Percentiles rank a stretch among this genome's conserved stretches.
Conservation (phyloP, 1,140 invertebrate species). For the Drosophila equinoxialis region DNA sequence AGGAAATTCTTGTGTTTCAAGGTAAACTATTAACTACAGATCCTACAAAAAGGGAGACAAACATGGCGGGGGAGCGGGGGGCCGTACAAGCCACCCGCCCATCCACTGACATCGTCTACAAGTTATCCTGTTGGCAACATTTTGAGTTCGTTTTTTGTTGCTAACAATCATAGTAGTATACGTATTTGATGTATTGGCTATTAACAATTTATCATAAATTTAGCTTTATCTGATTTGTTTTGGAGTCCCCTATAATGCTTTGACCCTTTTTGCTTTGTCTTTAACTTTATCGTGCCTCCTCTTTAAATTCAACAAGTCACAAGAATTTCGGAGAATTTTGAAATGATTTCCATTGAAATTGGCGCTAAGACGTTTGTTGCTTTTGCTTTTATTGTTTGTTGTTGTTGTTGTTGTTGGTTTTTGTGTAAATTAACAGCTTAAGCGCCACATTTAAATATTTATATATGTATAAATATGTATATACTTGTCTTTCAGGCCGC, state of each 20-base stretch:
- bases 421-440: constrained; percentile 69
- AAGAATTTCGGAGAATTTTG: constrained; percentile 57
- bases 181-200: too few species aligned
- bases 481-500: constrained; percentile 20
- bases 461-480: constrained; percentile 30
- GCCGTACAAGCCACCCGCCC: too few species aligned
- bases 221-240: neutral
- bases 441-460: constrained; percentile 78
- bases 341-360: constrained; percentile 62
- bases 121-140: too few species aligned
- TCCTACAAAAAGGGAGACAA: too few species aligned
- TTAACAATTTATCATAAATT: too few species aligned
- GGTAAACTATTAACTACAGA: too few species aligned
- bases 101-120: too few species aligned
- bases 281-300: neutral
- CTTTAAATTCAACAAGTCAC: constrained; percentile 19
- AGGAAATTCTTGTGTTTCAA: too few species aligned
- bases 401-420: constrained; percentile 21
- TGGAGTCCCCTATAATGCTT: neutral
- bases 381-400: constrained; percentile 26
- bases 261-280: neutral
- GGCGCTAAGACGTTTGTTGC: constrained; percentile 1
- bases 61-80: too few species aligned
- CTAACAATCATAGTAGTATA: too few species aligned
- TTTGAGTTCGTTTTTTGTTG: too few species aligned